Evolutionary conservation across 1,140 invertebrate genomes (phyloP), one percentile per base, ranked within the genome.

Genomic region (Eurosta solidaginis): DNA sequence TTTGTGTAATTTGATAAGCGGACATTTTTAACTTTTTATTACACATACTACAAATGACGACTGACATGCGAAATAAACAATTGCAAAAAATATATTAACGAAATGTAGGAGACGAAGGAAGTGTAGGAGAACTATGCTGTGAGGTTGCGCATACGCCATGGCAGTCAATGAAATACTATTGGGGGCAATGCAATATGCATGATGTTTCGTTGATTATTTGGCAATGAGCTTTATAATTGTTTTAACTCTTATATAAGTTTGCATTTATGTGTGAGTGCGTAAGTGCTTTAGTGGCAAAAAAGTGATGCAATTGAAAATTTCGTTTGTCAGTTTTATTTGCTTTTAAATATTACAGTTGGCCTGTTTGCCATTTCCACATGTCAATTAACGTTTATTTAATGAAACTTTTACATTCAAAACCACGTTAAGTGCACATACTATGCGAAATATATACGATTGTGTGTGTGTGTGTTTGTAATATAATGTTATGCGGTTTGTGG

Each of bases 381-480:
- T 85, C 83, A 85, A 85, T 85, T 85, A 85, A 85, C 84, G 84
- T 85, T 85, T 85, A 85, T 85, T 85, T 85, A 85, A 84, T 85
- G 82, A 81, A 79, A 85, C 81, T 85, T 85, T 79, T 82, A 76
- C 82, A 68, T 29, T 68, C 33, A 29, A 40, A 40, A 74, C 73
- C 44, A 12, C 27, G 44, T 40, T 22, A 22, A 45, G 36, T 27
- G 25, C 42, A 42, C 12, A 40, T 6, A 27, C 27, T 4, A 17
- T 52, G 76, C 1, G 25, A 10, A 10, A 27, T 50, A 25, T 47
- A 1, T 49, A 42, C 33, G 59, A 25, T 12, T 33, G 77, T 77
- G 59, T 33, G 29, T 74, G 22, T 63, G 52, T 44, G 22, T 44
- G 45, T 20, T 33, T 25, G 4, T 59, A 40, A 68, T 29, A 20